Evolutionary conservation across 2,113 vertebrate genomes (phyloP).

Genomic region (Apus apus): DNA sequence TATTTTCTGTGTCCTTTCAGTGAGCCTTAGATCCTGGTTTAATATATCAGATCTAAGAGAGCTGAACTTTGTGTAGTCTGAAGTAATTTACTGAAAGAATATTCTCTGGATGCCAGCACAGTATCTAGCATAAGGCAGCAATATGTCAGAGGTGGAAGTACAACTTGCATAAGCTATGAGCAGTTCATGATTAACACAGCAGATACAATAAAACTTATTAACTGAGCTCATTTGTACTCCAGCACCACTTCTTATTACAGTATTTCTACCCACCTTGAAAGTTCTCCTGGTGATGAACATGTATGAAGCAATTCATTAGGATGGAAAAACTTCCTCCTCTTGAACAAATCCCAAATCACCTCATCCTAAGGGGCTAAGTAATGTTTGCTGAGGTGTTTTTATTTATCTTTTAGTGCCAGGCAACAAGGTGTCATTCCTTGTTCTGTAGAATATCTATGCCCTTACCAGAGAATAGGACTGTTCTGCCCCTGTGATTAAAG

Average conservation of each 20-base stretch:
- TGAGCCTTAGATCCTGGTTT: neutral
- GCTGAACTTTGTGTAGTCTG: neutral
- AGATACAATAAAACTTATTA: neutral
- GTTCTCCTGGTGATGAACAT: neutral
- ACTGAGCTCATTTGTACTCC: neutral
- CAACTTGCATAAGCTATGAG: slow-evolving; percentile 2
- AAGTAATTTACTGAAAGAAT: neutral
- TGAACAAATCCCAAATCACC: neutral
- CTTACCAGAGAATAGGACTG: neutral
- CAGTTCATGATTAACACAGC: neutral
- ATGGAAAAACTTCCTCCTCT: neutral
- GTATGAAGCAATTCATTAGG: neutral
- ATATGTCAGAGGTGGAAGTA: neutral
- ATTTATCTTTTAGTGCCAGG: neutral
- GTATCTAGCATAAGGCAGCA: neutral
- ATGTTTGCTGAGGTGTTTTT: neutral
- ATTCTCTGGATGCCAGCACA: neutral
- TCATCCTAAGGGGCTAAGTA: neutral
- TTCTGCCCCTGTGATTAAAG: neutral
- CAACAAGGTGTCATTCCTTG: neutral
- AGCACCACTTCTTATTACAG: neutral
- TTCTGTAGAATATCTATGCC: neutral
- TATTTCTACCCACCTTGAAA: neutral
- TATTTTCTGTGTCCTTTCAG: neutral
- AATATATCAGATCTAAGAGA: neutral